Percentiles rank a stretch among this genome's conserved stretches.
These are phyloP conservation scores for Recurvirostra avosetta DNA, from an alignment of 2,113 vertebrate species.

Conservation along the genomic window DNA sequence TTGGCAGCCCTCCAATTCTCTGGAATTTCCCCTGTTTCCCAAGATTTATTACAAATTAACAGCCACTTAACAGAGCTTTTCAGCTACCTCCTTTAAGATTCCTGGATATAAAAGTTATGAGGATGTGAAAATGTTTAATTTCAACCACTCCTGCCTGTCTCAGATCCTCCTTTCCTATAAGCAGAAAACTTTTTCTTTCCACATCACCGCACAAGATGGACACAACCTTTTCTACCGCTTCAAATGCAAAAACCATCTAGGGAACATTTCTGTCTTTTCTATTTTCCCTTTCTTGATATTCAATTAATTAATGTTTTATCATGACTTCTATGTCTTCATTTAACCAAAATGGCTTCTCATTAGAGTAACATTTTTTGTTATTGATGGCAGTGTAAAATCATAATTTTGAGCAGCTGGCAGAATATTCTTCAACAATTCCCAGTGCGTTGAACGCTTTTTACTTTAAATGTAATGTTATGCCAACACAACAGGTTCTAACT, in stretches of 20 bases:
- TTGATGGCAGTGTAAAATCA: slow-evolving; percentile 46
- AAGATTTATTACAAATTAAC: slow-evolving; percentile 39
- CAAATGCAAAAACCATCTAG: neutral
- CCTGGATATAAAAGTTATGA: neutral
- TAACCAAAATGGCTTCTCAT: slow-evolving; percentile 33
- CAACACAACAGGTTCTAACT: slow-evolving; percentile 62
- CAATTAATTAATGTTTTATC: slow-evolving; percentile 4
- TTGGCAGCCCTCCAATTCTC: slow-evolving; percentile 25
- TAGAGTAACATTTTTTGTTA: slow-evolving; percentile 31
- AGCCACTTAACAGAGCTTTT: neutral
- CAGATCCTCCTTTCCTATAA: neutral
- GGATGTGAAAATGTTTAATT: slow-evolving; percentile 7
- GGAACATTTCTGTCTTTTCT: neutral
- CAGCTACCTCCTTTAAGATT: slow-evolving; percentile 17
- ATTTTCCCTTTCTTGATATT: neutral
- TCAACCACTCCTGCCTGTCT: neutral
- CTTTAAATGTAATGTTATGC: slow-evolving; percentile 52
- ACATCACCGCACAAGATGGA: neutral
- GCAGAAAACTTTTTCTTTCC: slow-evolving; percentile 2
- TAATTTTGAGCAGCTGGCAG: slow-evolving; percentile 51
- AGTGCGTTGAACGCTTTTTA: slow-evolving; percentile 31
- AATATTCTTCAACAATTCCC: slow-evolving; percentile 52
- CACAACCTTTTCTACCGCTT: neutral
- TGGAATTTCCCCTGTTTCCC: slow-evolving; percentile 44
- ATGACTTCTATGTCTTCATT: neutral